phyloP scores from a whole-genome alignment of 2,888 invertebrate genomes.

The Caprella mutica region DNA sequence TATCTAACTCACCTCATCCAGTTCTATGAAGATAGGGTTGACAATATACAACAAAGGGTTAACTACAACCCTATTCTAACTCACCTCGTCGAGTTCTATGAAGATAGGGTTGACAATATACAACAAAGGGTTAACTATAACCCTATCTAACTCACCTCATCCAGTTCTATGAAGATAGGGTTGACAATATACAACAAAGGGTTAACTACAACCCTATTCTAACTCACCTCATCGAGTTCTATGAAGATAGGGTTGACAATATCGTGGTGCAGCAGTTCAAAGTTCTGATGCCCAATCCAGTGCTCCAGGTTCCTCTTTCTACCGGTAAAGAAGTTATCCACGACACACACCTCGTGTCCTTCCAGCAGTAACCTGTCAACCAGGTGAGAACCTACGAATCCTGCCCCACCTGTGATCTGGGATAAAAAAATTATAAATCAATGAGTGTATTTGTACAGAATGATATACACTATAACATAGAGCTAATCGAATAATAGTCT shows the following conservation, averaged over 20 bases:
- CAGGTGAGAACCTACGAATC: slow-evolving; percentile 97
- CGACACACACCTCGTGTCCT: slow-evolving; percentile 91
- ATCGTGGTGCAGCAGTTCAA: slow-evolving; percentile 96
- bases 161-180: slow-evolving; percentile 91
- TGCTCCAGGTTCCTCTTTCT: slow-evolving; percentile 94
- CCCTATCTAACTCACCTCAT: too few relatives aligned
- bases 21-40: too few relatives aligned
- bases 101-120: too few relatives aligned
- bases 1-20: too few relatives aligned
- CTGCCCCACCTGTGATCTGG: slow-evolving; percentile 88
- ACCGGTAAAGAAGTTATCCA: slow-evolving; percentile 97
- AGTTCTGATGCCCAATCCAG: slow-evolving; percentile 98
- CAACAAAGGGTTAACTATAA: too few relatives aligned
- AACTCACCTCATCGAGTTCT: slow-evolving; percentile 79
- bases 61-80: too few relatives aligned
- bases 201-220: too few relatives aligned
- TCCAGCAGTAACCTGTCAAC: slow-evolving; percentile 89
- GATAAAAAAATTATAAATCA: slow-evolving; percentile 34
- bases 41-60: too few relatives aligned
- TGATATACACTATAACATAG: background rate
- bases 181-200: slow-evolving; percentile 98
- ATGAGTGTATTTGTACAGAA: background rate
- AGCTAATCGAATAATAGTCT: background rate
- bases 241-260: slow-evolving; percentile 94
- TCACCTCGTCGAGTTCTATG: too few relatives aligned